A percentile compares a stretch with the other conserved stretches of the same genome.
phyloP scores from a whole-genome alignment of 2,113 vertebrate species.

The Oncorhynchus keta region DNA sequence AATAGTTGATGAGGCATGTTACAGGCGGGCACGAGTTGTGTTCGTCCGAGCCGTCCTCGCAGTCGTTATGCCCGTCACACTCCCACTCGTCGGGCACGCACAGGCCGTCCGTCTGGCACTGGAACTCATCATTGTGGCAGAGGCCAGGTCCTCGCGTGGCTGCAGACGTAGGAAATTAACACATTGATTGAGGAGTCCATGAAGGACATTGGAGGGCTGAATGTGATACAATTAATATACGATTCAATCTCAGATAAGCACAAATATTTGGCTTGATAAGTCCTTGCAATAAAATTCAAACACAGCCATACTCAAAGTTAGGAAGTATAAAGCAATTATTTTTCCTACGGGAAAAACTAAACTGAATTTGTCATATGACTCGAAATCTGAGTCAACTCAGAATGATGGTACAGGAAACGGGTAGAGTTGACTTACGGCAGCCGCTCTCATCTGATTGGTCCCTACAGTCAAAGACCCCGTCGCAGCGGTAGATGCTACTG shows the following conservation, averaged over 20 bases:
- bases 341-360: no score
- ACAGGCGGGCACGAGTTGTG: conserved; percentile 84
- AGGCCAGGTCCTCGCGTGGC: conserved; percentile 92
- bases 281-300: no score
- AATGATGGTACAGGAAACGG: neutral
- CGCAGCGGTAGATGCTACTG: conserved; percentile 82
- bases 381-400: neutral
- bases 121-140: conserved; percentile 94
- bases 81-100: conserved; percentile 90
- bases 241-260: neutral
- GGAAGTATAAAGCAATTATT: conserved; percentile 52
- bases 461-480: conserved; percentile 90
- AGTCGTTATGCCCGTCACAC: conserved; percentile 91
- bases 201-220: no score
- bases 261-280: no score
- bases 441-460: conserved; percentile 89
- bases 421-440: conserved; percentile 86
- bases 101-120: conserved; percentile 91
- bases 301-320: conserved; percentile 51
- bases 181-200: no score
- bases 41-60: conserved; percentile 90
- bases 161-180: conserved; percentile 41
- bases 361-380: neutral
- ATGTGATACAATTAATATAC: no score
- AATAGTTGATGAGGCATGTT: conserved; percentile 83